Evolutionary conservation across 2,888 invertebrate species (phyloP).

Genomic region (Odontocerum albicorne): DNA sequence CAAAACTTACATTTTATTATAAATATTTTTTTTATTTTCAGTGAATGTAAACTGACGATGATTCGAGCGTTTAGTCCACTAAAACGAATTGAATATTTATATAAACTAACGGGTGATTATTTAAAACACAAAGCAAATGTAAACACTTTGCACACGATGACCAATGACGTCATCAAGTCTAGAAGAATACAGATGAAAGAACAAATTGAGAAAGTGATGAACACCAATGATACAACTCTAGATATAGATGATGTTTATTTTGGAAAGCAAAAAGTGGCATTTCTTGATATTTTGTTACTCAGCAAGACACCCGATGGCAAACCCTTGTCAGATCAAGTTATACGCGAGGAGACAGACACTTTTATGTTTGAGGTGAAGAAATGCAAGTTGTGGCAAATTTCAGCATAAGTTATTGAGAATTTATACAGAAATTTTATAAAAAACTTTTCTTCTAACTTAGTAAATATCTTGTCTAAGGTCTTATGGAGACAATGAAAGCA

Average conservation of each 20-base stretch:
- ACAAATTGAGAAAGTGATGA: conserved; percentile 16
- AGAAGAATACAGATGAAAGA: conserved; percentile 35
- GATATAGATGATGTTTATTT: conserved; percentile 5
- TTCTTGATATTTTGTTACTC: conserved; percentile 45
- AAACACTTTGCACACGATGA: conserved; percentile 41
- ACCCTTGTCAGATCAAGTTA: conserved; percentile 41
- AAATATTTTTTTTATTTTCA: conserved; percentile 9
- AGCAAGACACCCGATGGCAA: conserved; percentile 39
- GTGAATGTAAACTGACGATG: conserved; percentile 22
- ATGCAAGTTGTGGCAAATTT: neutral
- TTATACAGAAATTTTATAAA: too few relatives aligned
- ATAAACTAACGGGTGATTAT: conserved; percentile 47
- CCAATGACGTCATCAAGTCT: conserved; percentile 39
- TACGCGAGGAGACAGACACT: conserved; percentile 46
- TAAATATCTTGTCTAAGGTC: too few relatives aligned
- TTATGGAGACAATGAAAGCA: too few relatives aligned
- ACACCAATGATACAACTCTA: neutral
- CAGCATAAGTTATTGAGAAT: too few relatives aligned
- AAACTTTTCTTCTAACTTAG: too few relatives aligned
- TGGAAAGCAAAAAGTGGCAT: conserved; percentile 41
- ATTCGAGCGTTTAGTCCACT: conserved; percentile 8
- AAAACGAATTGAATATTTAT: conserved; percentile 18
- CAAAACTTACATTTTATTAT: neutral
- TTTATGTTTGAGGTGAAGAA: conserved; percentile 45
- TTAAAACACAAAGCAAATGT: conserved; percentile 44